Evolutionary conservation across 2,888 invertebrate genomes (phyloP), one percentile per base, ranked within the genome.

Genomic region (Ditula angustiorana): DNA sequence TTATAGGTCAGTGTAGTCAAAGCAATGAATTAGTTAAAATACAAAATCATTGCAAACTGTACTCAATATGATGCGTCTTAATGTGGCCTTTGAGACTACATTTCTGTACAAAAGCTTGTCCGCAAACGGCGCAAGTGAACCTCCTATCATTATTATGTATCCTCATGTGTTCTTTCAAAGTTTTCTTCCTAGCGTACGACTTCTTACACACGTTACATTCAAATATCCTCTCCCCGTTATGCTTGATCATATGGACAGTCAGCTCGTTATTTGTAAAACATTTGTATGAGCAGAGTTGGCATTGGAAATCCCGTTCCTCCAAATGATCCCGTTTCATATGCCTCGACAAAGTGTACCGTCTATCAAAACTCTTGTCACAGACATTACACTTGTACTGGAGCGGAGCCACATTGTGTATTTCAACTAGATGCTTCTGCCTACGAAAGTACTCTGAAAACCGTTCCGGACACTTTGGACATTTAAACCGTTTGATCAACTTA

Each of bases 11-110:
- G n/a, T n/a, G n/a, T n/a, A n/a, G n/a, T n/a, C n/a, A n/a, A n/a
- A n/a, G n/a, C n/a, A n/a, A n/a, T n/a, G n/a, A n/a, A n/a, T n/a
- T n/a, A n/a, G n/a, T n/a, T 35, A 35, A 41, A 16, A 19, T 49
- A 10, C 30, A 33, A 57, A 56, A 57, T 16, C 49, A 57, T 19
- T 58, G 57, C 57, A 63, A 58, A 63, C 50, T 63, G 35, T 63
- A 63, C 16, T 58, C 63, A 4, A 63, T 35, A 33, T 63, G 64
- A 37, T 64, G 93, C 0, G 88, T 83, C 44, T 86, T 89, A 75
- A 92, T 81, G 69, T 94, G 94, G n/a, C 86, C 82, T 46, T 87
- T 88, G 41, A 93, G 74, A 57, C 91, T 91, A 2, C 91, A 84
- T 2, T 88, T 88, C 68, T 93, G 93, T 0, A 92, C 89, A 62